Percentiles rank a stretch among this genome's conserved stretches.
These are phyloP conservation scores for Tineola bisselliella DNA, from an alignment of 2,888 invertebrate genomes.

Conservation along the genomic window DNA sequence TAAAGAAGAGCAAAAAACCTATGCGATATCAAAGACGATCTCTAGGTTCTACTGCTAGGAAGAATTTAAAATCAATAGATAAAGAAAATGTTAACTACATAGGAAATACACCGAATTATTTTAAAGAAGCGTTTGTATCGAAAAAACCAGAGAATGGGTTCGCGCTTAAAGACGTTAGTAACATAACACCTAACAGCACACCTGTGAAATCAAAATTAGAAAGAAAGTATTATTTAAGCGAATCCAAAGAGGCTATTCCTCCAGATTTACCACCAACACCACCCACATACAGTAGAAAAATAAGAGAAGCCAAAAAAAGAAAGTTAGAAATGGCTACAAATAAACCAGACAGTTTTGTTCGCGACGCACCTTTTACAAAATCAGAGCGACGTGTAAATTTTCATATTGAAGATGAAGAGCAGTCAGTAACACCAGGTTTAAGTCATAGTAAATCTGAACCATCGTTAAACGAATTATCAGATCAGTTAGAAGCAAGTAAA, in stretches of 20 bases:
- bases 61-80: slow-evolving; percentile 40
- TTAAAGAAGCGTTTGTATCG: slow-evolving; percentile 66
- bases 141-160: slow-evolving; percentile 51
- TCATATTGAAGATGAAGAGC: slow-evolving; percentile 18
- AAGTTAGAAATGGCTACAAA: slow-evolving; percentile 52
- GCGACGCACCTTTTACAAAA: slow-evolving; percentile 47
- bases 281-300: slow-evolving; percentile 54
- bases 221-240: slow-evolving; percentile 35
- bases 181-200: slow-evolving; percentile 65
- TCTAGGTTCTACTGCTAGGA: slow-evolving; percentile 44
- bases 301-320: slow-evolving; percentile 58
- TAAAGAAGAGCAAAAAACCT: slow-evolving; percentile 55
- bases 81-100: slow-evolving; percentile 62
- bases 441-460: slow-evolving; percentile 55
- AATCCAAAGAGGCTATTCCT: slow-evolving; percentile 41
- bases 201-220: slow-evolving; percentile 36
- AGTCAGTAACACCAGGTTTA: slow-evolving; percentile 22
- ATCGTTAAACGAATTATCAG: slow-evolving; percentile 47
- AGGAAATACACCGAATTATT: slow-evolving; percentile 69
- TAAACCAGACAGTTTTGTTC: slow-evolving; percentile 30
- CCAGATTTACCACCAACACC: slow-evolving; percentile 52
- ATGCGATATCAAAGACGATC: slow-evolving; percentile 58
- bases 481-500: slow-evolving; percentile 38
- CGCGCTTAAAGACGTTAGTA: slow-evolving; percentile 69
- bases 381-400: slow-evolving; percentile 47